A percentile compares a stretch with the other conserved stretches of the same genome.
These are phyloP conservation scores for Setipinna tenuifilis DNA, from an alignment of 2,797 vertebrate genomes.

Conservation along the genomic window DNA sequence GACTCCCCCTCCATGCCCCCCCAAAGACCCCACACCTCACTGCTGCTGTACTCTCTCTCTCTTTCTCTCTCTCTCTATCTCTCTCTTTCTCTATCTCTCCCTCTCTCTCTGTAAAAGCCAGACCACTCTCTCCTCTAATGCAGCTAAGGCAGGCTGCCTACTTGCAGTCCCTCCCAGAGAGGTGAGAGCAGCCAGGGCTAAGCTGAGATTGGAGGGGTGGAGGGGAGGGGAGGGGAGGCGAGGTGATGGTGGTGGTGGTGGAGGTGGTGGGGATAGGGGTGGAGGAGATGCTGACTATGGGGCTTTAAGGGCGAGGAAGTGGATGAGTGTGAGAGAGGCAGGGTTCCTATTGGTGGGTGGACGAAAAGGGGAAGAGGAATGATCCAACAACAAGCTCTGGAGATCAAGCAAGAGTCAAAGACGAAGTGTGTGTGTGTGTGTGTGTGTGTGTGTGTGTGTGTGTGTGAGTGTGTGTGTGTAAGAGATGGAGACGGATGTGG, in stretches of 20 bases:
- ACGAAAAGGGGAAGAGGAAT: background rate
- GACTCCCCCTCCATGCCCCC: too few relatives aligned
- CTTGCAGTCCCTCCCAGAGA: background rate
- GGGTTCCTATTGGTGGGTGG: background rate
- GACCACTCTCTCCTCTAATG: background rate
- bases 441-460: background rate
- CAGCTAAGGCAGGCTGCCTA: background rate
- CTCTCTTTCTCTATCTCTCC: background rate
- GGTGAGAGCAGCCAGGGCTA: background rate
- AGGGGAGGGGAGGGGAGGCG: background rate
- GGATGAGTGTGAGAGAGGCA: background rate
- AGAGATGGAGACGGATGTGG: background rate
- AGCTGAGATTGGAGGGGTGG: background rate
- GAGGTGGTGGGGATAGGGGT: background rate
- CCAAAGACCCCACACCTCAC: too few relatives aligned
- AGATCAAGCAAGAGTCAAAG: background rate
- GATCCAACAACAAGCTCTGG: background rate
- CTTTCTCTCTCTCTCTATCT: background rate
- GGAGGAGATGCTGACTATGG: background rate
- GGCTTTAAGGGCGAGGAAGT: background rate
- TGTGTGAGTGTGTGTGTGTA: slow-evolving; percentile 9
- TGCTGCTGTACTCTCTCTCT: background rate
- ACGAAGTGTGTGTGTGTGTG: background rate
- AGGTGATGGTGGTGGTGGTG: background rate
- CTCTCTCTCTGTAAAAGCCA: too few relatives aligned